phyloP scores from a whole-genome alignment of 2,888 invertebrate species.

The Drosophila robusta region DNA sequence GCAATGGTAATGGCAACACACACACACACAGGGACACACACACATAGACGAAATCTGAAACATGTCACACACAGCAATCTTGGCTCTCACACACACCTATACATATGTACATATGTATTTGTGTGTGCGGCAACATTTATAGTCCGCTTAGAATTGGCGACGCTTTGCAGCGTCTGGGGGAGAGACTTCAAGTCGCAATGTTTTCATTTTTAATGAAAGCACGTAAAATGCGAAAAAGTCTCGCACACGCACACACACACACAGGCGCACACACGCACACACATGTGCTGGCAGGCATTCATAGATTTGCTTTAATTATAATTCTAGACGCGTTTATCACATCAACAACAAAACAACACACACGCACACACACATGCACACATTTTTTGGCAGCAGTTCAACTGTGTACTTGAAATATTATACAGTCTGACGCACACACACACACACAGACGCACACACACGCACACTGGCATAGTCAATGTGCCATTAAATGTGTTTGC shows the following conservation, averaged over 20 bases:
- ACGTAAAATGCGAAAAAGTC: slow-evolving; percentile 80
- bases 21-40: slow-evolving; percentile 16
- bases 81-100: slow-evolving; percentile 29
- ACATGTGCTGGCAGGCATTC: slow-evolving; percentile 55
- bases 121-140: slow-evolving; percentile 65
- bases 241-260: slow-evolving; percentile 14
- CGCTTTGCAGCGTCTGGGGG: slow-evolving; percentile 42
- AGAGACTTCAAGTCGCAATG: slow-evolving; percentile 59
- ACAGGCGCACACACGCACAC: slow-evolving; percentile 2
- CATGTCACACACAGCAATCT: slow-evolving; percentile 57
- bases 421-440: slow-evolving; percentile 28
- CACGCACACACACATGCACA: slow-evolving; percentile 10
- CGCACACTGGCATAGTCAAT: slow-evolving; percentile 22
- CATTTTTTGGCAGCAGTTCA: slow-evolving; percentile 32
- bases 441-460: slow-evolving; percentile 20
- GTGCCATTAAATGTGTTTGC: slow-evolving; percentile 56
- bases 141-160: slow-evolving; percentile 73
- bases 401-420: slow-evolving; percentile 70
- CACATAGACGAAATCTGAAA: slow-evolving; percentile 43
- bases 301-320: slow-evolving; percentile 80
- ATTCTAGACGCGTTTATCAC: slow-evolving; percentile 81
- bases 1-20: slow-evolving; percentile 55
- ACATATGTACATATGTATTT: slow-evolving; percentile 12
- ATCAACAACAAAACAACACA: slow-evolving; percentile 73
- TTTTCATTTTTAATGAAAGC: slow-evolving; percentile 82